phyloP scores from a whole-genome alignment of 2,888 invertebrate species.

The Salpingus planirostris region DNA sequence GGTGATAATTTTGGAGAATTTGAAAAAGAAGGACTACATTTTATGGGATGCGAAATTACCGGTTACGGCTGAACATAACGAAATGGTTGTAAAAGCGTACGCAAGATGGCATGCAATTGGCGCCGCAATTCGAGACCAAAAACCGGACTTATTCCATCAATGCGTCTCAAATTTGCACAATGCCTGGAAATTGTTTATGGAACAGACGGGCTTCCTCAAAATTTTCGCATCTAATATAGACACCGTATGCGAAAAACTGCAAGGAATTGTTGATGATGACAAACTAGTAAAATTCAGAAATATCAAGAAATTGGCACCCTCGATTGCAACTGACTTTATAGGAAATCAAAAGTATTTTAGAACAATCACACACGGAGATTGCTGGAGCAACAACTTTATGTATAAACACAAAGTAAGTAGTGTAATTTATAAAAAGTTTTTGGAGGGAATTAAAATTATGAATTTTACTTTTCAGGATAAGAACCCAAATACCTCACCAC shows the following conservation, averaged over 20 bases:
- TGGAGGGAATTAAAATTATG: background rate
- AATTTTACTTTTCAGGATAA: slow-evolving; percentile 1
- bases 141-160: slow-evolving; percentile 5
- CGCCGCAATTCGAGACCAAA: slow-evolving; percentile 4
- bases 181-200: background rate
- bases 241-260: background rate
- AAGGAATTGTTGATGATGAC: background rate
- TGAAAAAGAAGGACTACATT: slow-evolving; percentile 17
- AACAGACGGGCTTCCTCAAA: background rate
- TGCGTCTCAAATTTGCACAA: background rate
- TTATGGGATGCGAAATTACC: slow-evolving; percentile 18
- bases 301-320: background rate
- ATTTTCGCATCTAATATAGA: background rate
- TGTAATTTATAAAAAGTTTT: background rate
- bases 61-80: slow-evolving; percentile 23
- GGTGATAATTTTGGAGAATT: slow-evolving; percentile 21
- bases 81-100: slow-evolving; percentile 21
- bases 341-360: background rate
- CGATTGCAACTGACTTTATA: background rate
- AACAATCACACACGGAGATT: slow-evolving; percentile 25
- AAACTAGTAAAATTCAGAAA: too few relatives aligned
- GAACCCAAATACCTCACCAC: too few relatives aligned
- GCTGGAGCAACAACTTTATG: slow-evolving; percentile 27
- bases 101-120: slow-evolving; percentile 16
- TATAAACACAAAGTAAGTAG: slow-evolving; percentile 25